Base-by-base conservation (phyloP, 23 tunicate species). In the Halocynthia aurantium region DNA sequence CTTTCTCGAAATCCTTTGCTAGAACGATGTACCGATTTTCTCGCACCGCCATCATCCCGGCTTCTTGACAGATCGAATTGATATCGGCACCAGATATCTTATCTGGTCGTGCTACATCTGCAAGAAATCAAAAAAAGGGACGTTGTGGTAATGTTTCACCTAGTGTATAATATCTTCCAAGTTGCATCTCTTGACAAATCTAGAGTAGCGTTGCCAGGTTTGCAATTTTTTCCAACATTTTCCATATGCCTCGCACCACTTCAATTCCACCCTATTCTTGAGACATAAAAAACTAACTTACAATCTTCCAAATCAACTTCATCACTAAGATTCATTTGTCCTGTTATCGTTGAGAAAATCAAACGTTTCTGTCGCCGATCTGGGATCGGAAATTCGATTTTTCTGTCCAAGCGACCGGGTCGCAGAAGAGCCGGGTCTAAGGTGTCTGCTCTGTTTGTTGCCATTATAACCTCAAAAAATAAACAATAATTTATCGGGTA, bases 341-440 rank as follows among this genome's bases (percentile, higher is more conserved):
- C 99, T 15, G 99, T 94, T 81, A 94, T 89, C 20, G 99, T 94
- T 55, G 99, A 76, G 65, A 94, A 94, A 69, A 94, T 89, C 61
- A 94, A 87, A 8, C 99, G 96, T 78, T 94, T 94, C 81, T 94
- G 99, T 18, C 99, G 81, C 8, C 99, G 95, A 78, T 94, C 99
- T 0, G 99, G 99, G 55, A 94, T 90, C 52, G 99, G 99, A 58
- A 94, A 94, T 66, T 94, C 99, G 51, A 94, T 94, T 80, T 94
- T 94, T 57, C 99, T 77, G 67, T 94, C 99, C 52, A 94, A 61
- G 19, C 99, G 86, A 10, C 99, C 99, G 9, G 99, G 99, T 49
- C 99, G 88, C 9, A 94, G 78, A n/a, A 94, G 82, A 49, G 99
- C 99, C 18, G 99, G 99, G 74, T 94, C 99, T 22, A 94, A 71